A percentile compares a stretch with the other conserved stretches of the same genome.
Evolutionary conservation across 2,113 vertebrate species (phyloP).

Genomic region (Coregonus clupeaformis): DNA sequence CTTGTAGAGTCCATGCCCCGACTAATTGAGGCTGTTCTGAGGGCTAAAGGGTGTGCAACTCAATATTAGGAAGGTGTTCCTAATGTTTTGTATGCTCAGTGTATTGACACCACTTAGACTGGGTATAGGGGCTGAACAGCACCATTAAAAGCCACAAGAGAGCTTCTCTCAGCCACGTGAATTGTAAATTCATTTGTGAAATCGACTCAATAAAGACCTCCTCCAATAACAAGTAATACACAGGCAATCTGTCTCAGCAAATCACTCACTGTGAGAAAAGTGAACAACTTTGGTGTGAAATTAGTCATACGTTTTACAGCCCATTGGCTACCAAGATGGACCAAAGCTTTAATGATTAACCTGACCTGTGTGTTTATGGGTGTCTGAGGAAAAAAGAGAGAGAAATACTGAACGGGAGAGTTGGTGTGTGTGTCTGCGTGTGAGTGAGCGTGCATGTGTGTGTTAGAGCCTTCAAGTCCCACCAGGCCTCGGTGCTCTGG

Average conservation of each 20-base stretch:
- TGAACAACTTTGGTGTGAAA: not conserved
- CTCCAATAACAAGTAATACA: not conserved
- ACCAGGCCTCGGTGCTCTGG: not conserved
- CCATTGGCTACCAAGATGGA: not conserved
- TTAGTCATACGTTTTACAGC: not conserved
- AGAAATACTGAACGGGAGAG: not conserved
- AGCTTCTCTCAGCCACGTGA: not conserved
- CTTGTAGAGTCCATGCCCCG: no score
- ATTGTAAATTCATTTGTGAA: slow-evolving; percentile 7
- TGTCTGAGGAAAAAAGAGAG: not conserved
- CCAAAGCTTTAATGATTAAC: slow-evolving; percentile 1
- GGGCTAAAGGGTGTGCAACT: no score
- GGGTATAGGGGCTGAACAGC: not conserved
- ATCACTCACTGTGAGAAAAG: not conserved
- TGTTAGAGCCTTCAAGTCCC: not conserved
- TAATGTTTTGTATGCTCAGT: no score
- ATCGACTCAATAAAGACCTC: not conserved
- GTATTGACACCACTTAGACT: not conserved
- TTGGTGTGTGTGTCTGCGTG: not conserved
- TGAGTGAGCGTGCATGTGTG: not conserved
- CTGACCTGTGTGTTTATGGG: not conserved
- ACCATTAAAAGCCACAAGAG: not conserved
- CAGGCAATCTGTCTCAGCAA: not conserved
- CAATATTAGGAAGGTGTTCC: no score
- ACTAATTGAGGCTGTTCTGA: no score